A percentile compares a stretch with the other conserved stretches of the same genome.
Conservation (phyloP, 2,888 invertebrate species). For the Acronicta leporina region DNA sequence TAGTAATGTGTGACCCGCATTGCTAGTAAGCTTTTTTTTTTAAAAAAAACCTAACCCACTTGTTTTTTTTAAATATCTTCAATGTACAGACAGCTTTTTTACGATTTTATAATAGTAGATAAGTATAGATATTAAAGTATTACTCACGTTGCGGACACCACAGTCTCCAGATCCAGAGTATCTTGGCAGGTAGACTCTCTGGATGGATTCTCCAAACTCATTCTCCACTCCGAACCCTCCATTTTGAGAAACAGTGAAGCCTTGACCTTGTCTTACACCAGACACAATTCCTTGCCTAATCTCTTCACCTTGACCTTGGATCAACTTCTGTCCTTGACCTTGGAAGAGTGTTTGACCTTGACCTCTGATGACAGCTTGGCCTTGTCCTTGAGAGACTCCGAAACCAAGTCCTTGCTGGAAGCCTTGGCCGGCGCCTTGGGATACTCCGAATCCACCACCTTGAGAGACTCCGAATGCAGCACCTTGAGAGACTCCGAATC, state of each 20-base stretch:
- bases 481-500: conserved; percentile 26
- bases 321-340: conserved; percentile 53
- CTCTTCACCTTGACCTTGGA: conserved; percentile 55
- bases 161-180: conserved; percentile 63
- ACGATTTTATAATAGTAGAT: no score
- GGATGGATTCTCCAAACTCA: conserved; percentile 36
- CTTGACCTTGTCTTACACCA: conserved; percentile 59
- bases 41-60: no score
- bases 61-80: no score
- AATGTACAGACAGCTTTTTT: no score
- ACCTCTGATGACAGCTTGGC: background rate
- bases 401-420: conserved; percentile 28
- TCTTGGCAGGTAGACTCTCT: conserved; percentile 41
- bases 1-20: no score
- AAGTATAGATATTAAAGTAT: background rate
- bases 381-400: conserved; percentile 33
- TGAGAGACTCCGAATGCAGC: conserved; percentile 36
- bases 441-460: no score
- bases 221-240: conserved; percentile 64
- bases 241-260: conserved; percentile 51
- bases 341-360: conserved; percentile 18
- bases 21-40: no score
- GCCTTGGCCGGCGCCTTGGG: conserved; percentile 24
- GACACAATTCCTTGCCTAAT: conserved; percentile 51
- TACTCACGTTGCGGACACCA: conserved; percentile 80